These are phyloP conservation scores for Pocota personata DNA, from an alignment of 2,888 invertebrate genomes.

Conservation along the genomic window DNA sequence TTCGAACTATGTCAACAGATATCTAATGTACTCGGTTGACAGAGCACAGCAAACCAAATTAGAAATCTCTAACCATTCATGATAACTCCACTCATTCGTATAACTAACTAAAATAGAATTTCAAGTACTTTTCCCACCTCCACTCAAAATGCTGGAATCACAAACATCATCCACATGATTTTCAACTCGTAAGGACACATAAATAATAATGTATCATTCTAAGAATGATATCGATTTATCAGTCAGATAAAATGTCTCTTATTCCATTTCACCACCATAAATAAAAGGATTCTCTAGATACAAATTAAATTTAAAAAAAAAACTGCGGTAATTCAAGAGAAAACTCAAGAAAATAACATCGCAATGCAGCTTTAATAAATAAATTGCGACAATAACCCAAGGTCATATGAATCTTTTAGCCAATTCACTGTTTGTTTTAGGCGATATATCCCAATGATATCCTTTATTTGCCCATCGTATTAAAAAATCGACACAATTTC, in stretches of 20 bases:
- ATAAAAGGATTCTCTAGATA: background rate
- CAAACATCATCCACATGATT: too few relatives aligned
- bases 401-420: background rate
- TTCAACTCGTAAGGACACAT: too few relatives aligned
- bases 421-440: conserved; percentile 6
- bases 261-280: too few relatives aligned
- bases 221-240: background rate
- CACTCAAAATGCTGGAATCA: background rate
- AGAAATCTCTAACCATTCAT: too few relatives aligned
- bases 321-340: too few relatives aligned
- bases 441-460: background rate
- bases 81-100: background rate
- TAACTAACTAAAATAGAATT: background rate
- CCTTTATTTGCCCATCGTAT: conserved; percentile 34
- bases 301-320: background rate
- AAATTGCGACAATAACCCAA: background rate
- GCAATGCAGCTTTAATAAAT: background rate
- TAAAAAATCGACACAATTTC: conserved; percentile 1
- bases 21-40: background rate
- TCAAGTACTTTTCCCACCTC: background rate
- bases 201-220: background rate
- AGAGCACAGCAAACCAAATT: background rate
- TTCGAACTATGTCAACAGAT: background rate
- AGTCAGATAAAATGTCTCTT: background rate
- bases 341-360: background rate